Evolutionary conservation across 2,113 vertebrate species (phyloP), one percentile per base, ranked within the genome.

Genomic region (Bufo bufo): DNA sequence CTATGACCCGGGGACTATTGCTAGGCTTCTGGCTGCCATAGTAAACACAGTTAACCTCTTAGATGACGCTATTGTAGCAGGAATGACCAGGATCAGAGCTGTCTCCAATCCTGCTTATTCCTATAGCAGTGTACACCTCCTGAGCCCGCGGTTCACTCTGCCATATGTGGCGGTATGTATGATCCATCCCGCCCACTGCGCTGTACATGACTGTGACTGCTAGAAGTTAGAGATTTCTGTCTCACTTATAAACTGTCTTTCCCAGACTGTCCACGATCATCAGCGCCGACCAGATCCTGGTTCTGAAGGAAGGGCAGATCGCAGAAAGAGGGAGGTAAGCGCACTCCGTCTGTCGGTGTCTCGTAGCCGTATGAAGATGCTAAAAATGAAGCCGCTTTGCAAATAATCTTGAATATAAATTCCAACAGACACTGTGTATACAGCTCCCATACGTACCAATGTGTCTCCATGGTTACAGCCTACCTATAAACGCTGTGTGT

Each of bases 231-330:
- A 58, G 8, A 10, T 78, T 78, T 78, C 77, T 56, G 1, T 75
- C 9, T 7, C 11, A 54, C 14, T n/a, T 13, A 12, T 71, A 20
- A 33, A 71, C 11, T 0, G 77, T 82, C 63, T 49, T 89, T 90
- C 63, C 61, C 90, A 99, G 98, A 91, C 93, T 99, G 58, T 99
- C 98, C 13, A 99, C 98, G 0, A 94, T 99, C 85, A 96, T 99
- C 0, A 93, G 83, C 3, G 97, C 98, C 17, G 98, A 99, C 91
- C 97, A 97, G 93, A 99, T 99, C 90, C 94, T 99, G 14, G 97
- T 99, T 69, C 91, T 99, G 87, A 96, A 92, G 9, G 96, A 98
- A 0, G 97, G 98, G 19, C 92, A 89, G 82, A 96, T 99, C 0
- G 94, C 92, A 0, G 98, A 99, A 89, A 93, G 95, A 63, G 98